Evolutionary conservation across 2,888 invertebrate genomes (phyloP).

Genomic region (Napeogenes sylphis): DNA sequence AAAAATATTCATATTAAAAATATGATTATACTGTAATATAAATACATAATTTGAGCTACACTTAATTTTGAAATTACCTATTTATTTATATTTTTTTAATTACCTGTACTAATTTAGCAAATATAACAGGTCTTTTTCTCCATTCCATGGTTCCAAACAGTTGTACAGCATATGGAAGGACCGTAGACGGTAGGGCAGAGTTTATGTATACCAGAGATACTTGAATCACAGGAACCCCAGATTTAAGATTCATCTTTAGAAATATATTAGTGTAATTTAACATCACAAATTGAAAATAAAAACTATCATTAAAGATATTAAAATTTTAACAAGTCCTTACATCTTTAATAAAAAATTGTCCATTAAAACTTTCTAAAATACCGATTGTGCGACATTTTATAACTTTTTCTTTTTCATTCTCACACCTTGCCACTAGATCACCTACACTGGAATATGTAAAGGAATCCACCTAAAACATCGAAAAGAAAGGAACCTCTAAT

Average conservation of each 20-base stretch:
- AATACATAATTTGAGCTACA: too few species aligned
- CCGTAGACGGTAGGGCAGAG: constrained; percentile 39
- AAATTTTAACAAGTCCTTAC: constrained; percentile 40
- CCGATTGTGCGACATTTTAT: constrained; percentile 57
- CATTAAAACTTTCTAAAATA: constrained; percentile 51
- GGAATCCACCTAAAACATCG: constrained; percentile 50
- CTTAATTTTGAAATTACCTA: too few species aligned
- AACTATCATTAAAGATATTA: neutral
- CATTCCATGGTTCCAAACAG: constrained; percentile 61
- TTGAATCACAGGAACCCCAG: constrained; percentile 36
- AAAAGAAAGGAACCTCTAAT: constrained; percentile 3
- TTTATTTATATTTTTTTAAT: too few species aligned
- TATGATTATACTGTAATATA: too few species aligned
- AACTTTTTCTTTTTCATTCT: constrained; percentile 35
- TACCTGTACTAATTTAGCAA: constrained; percentile 52
- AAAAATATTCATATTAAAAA: too few species aligned
- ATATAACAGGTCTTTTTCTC: constrained; percentile 54
- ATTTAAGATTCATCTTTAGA: constrained; percentile 44
- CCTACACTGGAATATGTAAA: constrained; percentile 45
- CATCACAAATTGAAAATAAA: neutral
- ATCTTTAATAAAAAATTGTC: constrained; percentile 50
- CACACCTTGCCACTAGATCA: constrained; percentile 40
- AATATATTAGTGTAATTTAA: constrained; percentile 13
- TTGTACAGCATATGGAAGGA: constrained; percentile 57
- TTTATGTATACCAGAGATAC: constrained; percentile 52